Conservation (phyloP, 2,888 invertebrate genomes). For the Watsonalla binaria region DNA sequence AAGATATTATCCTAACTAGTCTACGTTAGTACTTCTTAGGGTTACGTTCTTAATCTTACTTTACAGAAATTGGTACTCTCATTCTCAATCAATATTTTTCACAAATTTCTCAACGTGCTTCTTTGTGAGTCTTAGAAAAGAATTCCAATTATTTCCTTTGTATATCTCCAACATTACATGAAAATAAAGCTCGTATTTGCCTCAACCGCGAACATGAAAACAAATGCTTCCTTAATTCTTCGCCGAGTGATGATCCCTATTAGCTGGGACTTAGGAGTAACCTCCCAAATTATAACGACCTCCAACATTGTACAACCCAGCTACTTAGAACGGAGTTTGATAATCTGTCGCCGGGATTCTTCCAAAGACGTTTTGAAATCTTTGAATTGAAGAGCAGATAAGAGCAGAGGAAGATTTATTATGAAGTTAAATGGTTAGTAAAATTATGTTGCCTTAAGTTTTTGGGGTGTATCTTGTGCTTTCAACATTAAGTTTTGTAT, state of each 20-base stretch:
- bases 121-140: too few species aligned
- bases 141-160: constrained; percentile 2
- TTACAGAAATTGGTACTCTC: too few species aligned
- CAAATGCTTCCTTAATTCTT: constrained; percentile 71
- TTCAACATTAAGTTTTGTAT: too few species aligned
- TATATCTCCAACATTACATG: constrained; percentile 17
- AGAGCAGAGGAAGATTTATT: background rate
- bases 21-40: too few species aligned
- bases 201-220: constrained; percentile 65
- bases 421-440: background rate
- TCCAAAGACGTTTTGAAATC: constrained; percentile 14
- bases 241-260: constrained; percentile 73
- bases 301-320: constrained; percentile 46
- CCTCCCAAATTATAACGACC: constrained; percentile 74
- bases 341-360: constrained; percentile 54
- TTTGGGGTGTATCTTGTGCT: too few species aligned
- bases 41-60: too few species aligned
- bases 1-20: too few species aligned
- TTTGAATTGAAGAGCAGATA: background rate
- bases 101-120: too few species aligned
- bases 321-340: constrained; percentile 60
- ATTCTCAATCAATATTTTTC: too few species aligned
- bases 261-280: constrained; percentile 71
- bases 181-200: constrained; percentile 34
- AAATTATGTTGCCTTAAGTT: too few species aligned